Percentiles rank a stretch among this genome's conserved stretches.
Evolutionary conservation across 2,113 vertebrate species (phyloP).

Genomic region (Anguilla rostrata): DNA sequence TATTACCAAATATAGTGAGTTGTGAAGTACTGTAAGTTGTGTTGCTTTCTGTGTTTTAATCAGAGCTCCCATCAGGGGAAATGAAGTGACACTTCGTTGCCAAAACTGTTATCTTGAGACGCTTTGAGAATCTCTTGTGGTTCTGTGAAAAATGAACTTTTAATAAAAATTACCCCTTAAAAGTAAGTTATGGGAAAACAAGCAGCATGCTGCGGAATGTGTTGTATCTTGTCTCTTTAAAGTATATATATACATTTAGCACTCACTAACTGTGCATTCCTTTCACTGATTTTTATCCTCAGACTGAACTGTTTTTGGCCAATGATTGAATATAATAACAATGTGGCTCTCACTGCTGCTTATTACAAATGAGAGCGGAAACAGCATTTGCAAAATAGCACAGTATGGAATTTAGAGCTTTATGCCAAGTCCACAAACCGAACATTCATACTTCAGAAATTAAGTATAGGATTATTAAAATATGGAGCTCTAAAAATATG

Average conservation of each 20-base stretch:
- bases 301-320: not conserved
- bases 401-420: not conserved
- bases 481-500: not conserved
- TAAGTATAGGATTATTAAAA: conserved; percentile 5
- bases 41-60: not conserved
- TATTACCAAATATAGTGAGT: no score
- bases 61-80: no score
- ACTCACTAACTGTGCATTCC: not conserved
- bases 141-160: not conserved
- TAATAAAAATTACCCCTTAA: not conserved
- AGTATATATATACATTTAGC: not conserved
- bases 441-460: not conserved
- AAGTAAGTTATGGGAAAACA: not conserved
- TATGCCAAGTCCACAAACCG: not conserved
- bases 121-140: not conserved
- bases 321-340: not conserved
- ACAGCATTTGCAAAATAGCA: not conserved
- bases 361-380: conserved; percentile 13
- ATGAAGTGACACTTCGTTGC: no score
- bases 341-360: not conserved
- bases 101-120: not conserved
- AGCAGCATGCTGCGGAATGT: not conserved
- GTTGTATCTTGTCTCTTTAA: not conserved
- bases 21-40: not conserved
- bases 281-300: not conserved